Evolutionary conservation across 2,113 vertebrate species (phyloP), one percentile per base, ranked within the genome.

Genomic region (Cynopterus brachyotis): DNA sequence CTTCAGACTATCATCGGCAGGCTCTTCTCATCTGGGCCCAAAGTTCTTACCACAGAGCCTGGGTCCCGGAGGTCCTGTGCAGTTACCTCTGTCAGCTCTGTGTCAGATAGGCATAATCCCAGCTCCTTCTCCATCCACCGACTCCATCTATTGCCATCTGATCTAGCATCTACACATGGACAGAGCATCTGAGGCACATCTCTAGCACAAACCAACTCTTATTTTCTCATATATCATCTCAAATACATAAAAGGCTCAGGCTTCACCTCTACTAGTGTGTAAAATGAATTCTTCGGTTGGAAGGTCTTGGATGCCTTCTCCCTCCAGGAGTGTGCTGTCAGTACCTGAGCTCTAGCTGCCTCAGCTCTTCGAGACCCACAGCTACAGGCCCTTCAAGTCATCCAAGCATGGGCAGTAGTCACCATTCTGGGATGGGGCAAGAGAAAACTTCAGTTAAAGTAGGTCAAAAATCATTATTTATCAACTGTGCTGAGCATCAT

Each of bases 331-430:
- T 99, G 99, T 6, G 99, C 99, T 0, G 99, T 98, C 53, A 99
- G 98, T 82, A 99, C 99, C 97, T 99, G 99, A 99, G 96, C 75
- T 99, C 99, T 47, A 99, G 98, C 96, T 99, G 99, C 95, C 99
- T 98, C n/a, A 99, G 98, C 94, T 99, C 99, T 69, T 99, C 99
- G 98, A 99, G 98, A 55, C 98, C 98, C 80, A 99, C 99, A 0
- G 99, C 99, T 86, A 99, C 99, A 99, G 94, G 11, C 99, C 99
- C 98, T 99, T 99, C 62, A 99, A 98, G 97, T 99, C 99, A 60
- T 99, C 99, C 97, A 99, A 98, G 91, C 99, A 99, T 0, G 99
- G 99, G 94, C 99, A 99, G 97, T 99, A 99, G 96, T 99, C 99
- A 16, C 99, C 99, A 20, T 99, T 99, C 99, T 99, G 73, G 42